phyloP scores from a whole-genome alignment of 1,140 invertebrate genomes.

The Fopius arisanus region DNA sequence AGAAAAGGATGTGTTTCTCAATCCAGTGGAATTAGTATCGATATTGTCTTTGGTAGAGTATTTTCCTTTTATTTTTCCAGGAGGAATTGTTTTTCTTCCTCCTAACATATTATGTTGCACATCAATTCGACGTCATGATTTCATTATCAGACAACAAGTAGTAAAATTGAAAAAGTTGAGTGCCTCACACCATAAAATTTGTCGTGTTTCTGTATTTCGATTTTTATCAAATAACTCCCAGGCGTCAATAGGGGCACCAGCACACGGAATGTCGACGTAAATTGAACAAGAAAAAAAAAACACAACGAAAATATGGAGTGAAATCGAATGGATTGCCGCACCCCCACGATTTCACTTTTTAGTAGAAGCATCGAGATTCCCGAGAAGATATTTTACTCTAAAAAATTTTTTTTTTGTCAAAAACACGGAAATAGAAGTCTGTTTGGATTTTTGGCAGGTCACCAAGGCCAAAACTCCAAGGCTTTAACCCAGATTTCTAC shows the following conservation, averaged over 20 bases:
- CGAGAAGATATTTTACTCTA: background rate
- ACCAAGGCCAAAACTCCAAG: slow-evolving; percentile 17
- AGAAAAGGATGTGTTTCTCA: background rate
- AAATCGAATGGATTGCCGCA: background rate
- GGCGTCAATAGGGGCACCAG: background rate
- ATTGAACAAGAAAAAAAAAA: background rate
- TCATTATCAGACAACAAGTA: background rate
- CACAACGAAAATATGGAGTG: background rate
- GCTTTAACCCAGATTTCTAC: slow-evolving; percentile 47
- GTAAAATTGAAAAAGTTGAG: background rate
- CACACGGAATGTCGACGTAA: background rate
- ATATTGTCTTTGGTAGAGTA: too few relatives aligned
- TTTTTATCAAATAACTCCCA: slow-evolving; percentile 3
- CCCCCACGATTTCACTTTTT: slow-evolving; percentile 47
- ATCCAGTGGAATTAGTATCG: background rate
- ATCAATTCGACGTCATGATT: background rate
- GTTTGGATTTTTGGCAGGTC: slow-evolving; percentile 35
- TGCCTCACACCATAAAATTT: background rate
- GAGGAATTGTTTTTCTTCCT: too few relatives aligned
- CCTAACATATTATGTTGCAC: too few relatives aligned
- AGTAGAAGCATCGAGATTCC: background rate
- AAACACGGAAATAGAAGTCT: slow-evolving; percentile 34
- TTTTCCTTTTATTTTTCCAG: too few relatives aligned
- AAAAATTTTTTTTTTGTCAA: slow-evolving; percentile 19
- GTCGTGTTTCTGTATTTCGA: background rate